phyloP scores from a whole-genome alignment of 2,113 vertebrate genomes.

The Tupaia tana region DNA sequence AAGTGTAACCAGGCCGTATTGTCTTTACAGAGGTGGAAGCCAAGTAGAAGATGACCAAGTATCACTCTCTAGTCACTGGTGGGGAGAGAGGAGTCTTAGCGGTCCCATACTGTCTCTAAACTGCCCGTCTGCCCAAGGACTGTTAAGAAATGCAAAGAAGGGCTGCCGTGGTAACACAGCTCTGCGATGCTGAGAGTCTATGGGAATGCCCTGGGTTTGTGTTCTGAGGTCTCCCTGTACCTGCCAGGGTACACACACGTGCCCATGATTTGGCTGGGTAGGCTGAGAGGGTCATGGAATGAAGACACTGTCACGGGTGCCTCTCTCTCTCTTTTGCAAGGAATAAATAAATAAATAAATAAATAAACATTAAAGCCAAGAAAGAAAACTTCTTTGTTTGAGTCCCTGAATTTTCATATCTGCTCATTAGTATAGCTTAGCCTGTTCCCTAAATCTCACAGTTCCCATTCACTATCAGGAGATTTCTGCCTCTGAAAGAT shows the following conservation, averaged over 20 bases:
- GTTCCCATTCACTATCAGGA: neutral
- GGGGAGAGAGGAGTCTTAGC: neutral
- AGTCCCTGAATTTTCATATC: neutral
- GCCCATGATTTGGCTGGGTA: too few species aligned
- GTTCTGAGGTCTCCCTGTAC: too few species aligned
- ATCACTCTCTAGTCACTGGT: neutral
- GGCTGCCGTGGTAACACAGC: too few species aligned
- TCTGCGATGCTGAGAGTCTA: too few species aligned
- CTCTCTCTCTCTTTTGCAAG: too few species aligned
- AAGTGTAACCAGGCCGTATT: neutral
- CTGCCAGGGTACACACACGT: too few species aligned
- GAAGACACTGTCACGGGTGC: too few species aligned
- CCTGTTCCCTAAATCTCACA: neutral
- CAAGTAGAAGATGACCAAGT: neutral
- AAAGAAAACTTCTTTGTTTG: neutral
- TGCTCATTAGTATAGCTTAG: neutral
- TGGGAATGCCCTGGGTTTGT: too few species aligned
- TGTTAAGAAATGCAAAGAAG: neutral
- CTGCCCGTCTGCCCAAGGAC: fast-evolving
- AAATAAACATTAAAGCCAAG: neutral
- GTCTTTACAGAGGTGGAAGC: neutral
- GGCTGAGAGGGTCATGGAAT: too few species aligned
- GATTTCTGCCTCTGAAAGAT: neutral
- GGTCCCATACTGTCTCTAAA: neutral
- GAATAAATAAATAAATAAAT: too few species aligned